Base-by-base conservation (phyloP, 2,888 invertebrate genomes). In the Apeira syringaria region DNA sequence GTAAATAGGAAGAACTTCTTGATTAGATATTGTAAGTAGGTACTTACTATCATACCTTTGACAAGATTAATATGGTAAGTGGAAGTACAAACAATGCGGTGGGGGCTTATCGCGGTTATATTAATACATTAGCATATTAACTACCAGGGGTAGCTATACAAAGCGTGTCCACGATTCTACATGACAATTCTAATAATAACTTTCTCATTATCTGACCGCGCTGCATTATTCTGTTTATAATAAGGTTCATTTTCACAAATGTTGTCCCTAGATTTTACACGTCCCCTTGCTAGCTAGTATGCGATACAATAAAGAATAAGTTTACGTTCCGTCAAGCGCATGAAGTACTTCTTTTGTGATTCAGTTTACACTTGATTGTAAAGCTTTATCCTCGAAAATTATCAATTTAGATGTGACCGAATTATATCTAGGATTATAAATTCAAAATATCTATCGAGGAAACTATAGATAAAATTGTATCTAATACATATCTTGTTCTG, bases 41-140 rank as follows among this genome's bases (percentile, higher is more conserved):
- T n/a, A n/a, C n/a, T n/a, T n/a, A 53, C 46, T 56, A 57, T 40
- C 40, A 61, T 59, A 64, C 64, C 64, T 66, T 64, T 63, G 67
- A 56, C 56, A 56, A 47, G 50, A 36, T 53, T 56, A 54, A 59
- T 50, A 53, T 43, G 54, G 45, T 45, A 50, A 42, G 44, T 40
- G 45, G 48, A 53, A 53, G 45, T 50, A 56, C 49, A 53, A 55
- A 56, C 53, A 53, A 56, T 51, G 41, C 46, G 42, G 20, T 26
- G 26, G 43, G 39, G 50, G 45, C 52, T 53, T 58, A 61, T 57
- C 57, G 50, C 34, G 51, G 47, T 40, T 50, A 52, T 53, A 59
- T 59, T 57, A 64, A 64, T 66, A 62, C 62, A 70, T 70, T 68
- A 61, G 53, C 64, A 66, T 68, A 68, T 71, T 64, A 65, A 61